Evolutionary conservation across 1,140 invertebrate genomes (phyloP).

Genomic region (Cylas formicarius): DNA sequence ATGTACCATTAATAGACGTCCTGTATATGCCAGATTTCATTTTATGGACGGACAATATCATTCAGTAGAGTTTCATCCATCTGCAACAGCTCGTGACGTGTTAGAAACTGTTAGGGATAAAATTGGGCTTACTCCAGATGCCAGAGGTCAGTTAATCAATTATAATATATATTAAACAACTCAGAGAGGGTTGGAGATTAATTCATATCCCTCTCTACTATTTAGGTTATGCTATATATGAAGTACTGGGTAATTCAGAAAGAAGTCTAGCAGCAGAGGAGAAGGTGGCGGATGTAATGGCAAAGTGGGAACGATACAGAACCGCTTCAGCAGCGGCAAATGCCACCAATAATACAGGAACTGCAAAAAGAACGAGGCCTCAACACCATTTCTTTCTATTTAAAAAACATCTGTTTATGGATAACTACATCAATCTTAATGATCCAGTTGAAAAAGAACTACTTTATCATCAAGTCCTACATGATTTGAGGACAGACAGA

Average conservation of each 20-base stretch:
- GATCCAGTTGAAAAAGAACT: conserved; percentile 92
- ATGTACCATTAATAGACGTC: conserved; percentile 83
- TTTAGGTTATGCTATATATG: conserved; percentile 51
- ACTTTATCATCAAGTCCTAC: conserved; percentile 90
- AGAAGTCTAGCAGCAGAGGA: conserved; percentile 76
- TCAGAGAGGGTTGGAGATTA: no score
- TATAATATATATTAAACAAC: no score
- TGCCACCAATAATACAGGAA: conserved; percentile 34
- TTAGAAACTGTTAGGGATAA: conserved; percentile 85
- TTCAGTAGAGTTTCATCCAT: conserved; percentile 90
- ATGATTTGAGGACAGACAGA: conserved; percentile 80
- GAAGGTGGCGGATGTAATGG: conserved; percentile 89
- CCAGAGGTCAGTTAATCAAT: conserved; percentile 55
- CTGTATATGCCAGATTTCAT: conserved; percentile 85
- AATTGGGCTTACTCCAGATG: conserved; percentile 79
- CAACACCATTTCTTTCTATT: conserved; percentile 67
- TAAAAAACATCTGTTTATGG: conserved; percentile 90
- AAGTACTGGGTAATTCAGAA: conserved; percentile 65
- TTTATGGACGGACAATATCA: conserved; percentile 94
- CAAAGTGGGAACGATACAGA: conserved; percentile 87
- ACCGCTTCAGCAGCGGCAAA: conserved; percentile 49
- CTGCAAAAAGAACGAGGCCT: conserved; percentile 43
- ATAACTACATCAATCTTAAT: conserved; percentile 72
- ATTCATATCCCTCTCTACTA: conserved; percentile 23
- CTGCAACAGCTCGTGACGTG: conserved; percentile 84